Evolutionary conservation across 2,888 invertebrate genomes (phyloP), one percentile per base, ranked within the genome.

Genomic region (Caenorhabditis sulstoni): DNA sequence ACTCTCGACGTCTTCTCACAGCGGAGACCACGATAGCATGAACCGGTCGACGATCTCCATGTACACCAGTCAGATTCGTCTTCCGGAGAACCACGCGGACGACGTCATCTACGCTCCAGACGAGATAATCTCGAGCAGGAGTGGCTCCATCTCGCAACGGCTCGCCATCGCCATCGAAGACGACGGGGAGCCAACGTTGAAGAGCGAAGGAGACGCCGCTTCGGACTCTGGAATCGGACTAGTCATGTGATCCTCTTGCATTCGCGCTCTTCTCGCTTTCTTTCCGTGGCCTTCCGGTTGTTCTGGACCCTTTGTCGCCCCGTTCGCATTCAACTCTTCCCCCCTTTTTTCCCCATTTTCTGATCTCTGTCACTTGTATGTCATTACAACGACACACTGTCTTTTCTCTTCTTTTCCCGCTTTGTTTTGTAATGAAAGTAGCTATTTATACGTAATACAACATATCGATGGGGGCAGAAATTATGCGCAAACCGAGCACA

Each of bases 41-140:
- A 83, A 68, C 12, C 66, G 84, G 11, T 82, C 81, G 1, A 81
- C 84, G 14, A 66, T 84, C 9, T 81, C 81, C 12, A 84, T 84
- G 84, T 82, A 81, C 67, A 81, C 79, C 9, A 74, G 67, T 11
- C 81, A 82, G 44, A 73, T 78, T n/a, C 62, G 78, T 9, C 44
- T 84, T 16, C 81, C 84, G 8, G 84, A 84, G 41, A 81, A 84
- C 58, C 80, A 81, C 52, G 80, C 81, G 5, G 79, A 84, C 29
- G 84, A 84, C 52, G 81, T 84, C 37, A 84, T 84, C 16, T 84
- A 84, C 44, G 84, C 84, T 23, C 84, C 84, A 20, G 81, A 84
- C 66, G 81, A 84, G 67, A 81, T 84, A 8, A 81, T 83, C 20
- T 75, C 75, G 23, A 74, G 79, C 35, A 53, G 79, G 49, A 67